Conservation (phyloP, 2,113 vertebrate species). For the Rhagologus leucostigma region DNA sequence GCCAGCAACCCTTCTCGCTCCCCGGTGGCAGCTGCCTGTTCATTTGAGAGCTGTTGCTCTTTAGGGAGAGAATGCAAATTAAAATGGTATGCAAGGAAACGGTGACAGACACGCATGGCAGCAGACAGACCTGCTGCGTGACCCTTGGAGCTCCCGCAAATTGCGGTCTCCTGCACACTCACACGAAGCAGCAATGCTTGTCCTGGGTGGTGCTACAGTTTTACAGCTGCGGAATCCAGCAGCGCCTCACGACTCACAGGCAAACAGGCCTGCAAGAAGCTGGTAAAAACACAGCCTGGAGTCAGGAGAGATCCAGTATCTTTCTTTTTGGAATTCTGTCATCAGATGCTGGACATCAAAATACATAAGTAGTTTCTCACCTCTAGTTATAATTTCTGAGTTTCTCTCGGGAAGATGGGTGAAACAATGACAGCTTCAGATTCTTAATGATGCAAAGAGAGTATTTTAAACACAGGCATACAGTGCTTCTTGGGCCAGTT, state of each 20-base stretch:
- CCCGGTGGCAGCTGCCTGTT: neutral
- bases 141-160: neutral
- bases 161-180: neutral
- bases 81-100: accelerated
- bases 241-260: neutral
- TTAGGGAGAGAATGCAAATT: neutral
- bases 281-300: neutral
- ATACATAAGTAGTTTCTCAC: neutral
- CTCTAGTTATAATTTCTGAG: neutral
- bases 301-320: neutral
- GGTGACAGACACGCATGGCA: neutral
- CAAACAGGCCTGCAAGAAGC: neutral
- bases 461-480: neutral
- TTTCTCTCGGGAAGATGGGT: neutral
- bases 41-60: neutral
- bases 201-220: accelerated
- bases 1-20: neutral
- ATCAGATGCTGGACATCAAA: neutral
- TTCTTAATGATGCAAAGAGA: neutral
- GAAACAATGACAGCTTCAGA: neutral
- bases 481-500: neutral
- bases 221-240: neutral
- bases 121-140: neutral
- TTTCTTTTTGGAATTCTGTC: neutral
- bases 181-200: neutral